Conservation (phyloP, 2,797 vertebrate genomes). For the Agapornis canus region DNA sequence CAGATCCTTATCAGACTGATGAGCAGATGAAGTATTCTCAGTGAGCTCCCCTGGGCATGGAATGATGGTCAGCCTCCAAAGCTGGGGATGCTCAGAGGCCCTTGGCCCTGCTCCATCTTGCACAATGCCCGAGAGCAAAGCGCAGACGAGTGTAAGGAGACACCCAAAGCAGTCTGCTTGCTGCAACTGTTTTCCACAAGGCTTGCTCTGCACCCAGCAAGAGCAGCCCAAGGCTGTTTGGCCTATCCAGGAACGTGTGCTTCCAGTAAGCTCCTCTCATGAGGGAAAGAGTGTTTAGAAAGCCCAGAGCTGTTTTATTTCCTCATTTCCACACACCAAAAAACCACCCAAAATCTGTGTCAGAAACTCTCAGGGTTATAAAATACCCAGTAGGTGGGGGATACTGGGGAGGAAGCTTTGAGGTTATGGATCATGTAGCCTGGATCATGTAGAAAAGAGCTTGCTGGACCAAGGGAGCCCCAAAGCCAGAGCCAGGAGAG, state of each 20-base stretch:
- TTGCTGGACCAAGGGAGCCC: neutral
- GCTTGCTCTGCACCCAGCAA: neutral
- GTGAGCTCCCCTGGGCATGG: neutral
- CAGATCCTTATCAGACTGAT: neutral
- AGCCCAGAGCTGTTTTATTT: constrained; percentile 11
- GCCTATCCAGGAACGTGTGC: neutral
- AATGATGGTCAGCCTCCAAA: neutral
- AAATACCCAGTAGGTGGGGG: neutral
- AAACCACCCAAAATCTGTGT: neutral
- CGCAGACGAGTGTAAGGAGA: neutral
- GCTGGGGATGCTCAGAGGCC: neutral
- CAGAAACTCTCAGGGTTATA: neutral
- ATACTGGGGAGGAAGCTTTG: neutral
- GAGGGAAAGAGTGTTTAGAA: constrained; percentile 6
- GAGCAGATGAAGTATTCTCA: neutral
- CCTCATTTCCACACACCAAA: neutral
- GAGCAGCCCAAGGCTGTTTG: constrained; percentile 29
- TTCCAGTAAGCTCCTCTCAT: constrained; percentile 49
- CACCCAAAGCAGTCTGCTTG: neutral
- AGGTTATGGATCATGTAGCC: no score
- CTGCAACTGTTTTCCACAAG: neutral
- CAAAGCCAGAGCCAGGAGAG: neutral
- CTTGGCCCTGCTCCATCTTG: constrained; percentile 2
- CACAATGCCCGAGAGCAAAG: neutral
- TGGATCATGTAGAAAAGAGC: neutral